A percentile compares a stretch with the other conserved stretches of the same genome.
phyloP scores from a whole-genome alignment of 2,888 invertebrate species.

The Tineola bisselliella region DNA sequence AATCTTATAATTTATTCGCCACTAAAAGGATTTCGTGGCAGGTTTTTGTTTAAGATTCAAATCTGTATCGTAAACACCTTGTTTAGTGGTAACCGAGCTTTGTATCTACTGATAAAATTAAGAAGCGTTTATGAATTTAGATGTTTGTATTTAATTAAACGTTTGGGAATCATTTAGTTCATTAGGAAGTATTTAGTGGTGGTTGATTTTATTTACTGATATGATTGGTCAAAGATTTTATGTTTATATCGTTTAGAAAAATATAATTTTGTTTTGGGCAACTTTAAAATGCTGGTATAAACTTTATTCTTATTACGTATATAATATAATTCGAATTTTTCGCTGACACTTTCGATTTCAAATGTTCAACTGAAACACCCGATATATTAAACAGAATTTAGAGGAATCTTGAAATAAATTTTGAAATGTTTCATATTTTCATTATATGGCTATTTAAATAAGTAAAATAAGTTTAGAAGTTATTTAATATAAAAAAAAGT shows the following conservation, averaged over 20 bases:
- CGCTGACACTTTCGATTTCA: no score
- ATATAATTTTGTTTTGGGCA: no score
- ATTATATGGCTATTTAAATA: not conserved
- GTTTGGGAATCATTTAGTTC: not conserved
- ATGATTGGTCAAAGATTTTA: no score
- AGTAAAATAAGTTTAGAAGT: not conserved
- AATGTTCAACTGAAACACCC: no score
- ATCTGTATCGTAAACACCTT: constrained; percentile 65
- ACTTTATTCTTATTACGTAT: no score
- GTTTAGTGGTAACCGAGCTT: constrained; percentile 45
- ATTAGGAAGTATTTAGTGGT: no score
- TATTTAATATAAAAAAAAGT: not conserved
- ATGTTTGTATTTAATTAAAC: not conserved
- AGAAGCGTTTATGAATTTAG: not conserved
- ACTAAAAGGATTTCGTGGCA: constrained; percentile 32
- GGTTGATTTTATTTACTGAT: no score
- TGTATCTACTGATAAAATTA: constrained; percentile 19
- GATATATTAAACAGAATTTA: no score
- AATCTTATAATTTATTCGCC: constrained; percentile 60
- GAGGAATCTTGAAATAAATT: no score
- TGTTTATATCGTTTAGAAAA: no score
- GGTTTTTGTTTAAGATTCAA: constrained; percentile 47
- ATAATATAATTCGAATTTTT: no score
- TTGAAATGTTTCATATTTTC: not conserved
- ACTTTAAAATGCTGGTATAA: no score